These are phyloP conservation scores for Kryptolebias marmoratus DNA, from an alignment of 2,113 vertebrate species.

Conservation along the genomic window DNA sequence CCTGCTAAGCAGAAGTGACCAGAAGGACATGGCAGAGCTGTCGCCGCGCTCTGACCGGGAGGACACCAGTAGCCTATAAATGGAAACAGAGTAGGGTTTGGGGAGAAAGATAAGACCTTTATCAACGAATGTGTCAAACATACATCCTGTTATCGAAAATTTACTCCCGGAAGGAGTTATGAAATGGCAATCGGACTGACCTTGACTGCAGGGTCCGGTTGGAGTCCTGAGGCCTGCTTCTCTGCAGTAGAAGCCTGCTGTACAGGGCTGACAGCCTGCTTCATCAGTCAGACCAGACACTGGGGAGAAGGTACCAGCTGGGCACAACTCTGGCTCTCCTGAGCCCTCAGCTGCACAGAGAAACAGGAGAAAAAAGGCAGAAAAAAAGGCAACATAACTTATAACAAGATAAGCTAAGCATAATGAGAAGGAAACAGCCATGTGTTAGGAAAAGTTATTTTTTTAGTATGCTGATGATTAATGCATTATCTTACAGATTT, in stretches of 20 bases:
- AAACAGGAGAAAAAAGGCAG: conserved; percentile 12
- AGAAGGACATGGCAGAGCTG: conserved; percentile 76
- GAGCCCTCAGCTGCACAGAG: conserved; percentile 81
- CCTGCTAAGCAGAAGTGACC: conserved; percentile 80
- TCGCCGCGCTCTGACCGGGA: conserved; percentile 72
- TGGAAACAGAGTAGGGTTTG: neutral
- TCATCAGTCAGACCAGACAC: conserved; percentile 66
- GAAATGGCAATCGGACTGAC: conserved; percentile 63
- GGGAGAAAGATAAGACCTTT: neutral
- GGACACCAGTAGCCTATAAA: conserved; percentile 83
- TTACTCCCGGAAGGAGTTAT: neutral
- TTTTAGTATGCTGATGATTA: neutral
- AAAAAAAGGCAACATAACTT: neutral
- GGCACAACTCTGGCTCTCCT: conserved; percentile 82
- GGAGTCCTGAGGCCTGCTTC: conserved; percentile 81
- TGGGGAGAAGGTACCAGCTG: conserved; percentile 86
- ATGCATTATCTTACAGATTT: neutral
- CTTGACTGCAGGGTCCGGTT: conserved; percentile 84
- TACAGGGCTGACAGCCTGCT: conserved; percentile 84
- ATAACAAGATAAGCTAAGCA: neutral
- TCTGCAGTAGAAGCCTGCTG: conserved; percentile 85
- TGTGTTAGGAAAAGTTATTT: too few relatives aligned
- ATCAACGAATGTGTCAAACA: neutral
- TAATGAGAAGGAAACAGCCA: conserved; percentile 1
- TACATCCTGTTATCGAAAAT: neutral